These are phyloP conservation scores for Dasyprocta punctata DNA, from an alignment of 2,113 vertebrate genomes.

Conservation along the genomic window DNA sequence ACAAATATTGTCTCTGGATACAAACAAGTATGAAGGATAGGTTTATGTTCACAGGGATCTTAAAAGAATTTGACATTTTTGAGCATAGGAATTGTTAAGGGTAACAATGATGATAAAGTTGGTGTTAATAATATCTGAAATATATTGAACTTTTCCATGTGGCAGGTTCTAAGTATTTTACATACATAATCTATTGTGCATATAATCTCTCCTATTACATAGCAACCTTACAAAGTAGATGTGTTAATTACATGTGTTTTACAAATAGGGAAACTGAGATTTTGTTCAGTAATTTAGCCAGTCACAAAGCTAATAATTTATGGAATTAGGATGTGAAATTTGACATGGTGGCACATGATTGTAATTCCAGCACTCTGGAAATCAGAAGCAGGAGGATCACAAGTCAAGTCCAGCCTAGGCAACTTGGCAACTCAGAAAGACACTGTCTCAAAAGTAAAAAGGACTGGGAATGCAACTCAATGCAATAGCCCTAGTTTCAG, in stretches of 20 bases:
- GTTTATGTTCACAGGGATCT: not conserved
- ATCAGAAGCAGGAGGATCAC: not conserved
- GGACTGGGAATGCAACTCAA: not conserved
- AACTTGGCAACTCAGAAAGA: not conserved
- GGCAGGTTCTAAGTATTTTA: not conserved
- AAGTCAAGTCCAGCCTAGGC: not conserved
- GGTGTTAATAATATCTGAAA: not conserved
- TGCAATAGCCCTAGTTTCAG: not conserved
- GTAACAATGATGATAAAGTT: not conserved
- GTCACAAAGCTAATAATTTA: not conserved
- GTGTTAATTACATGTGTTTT: not conserved
- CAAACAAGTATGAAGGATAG: not conserved
- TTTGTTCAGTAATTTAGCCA: constrained; percentile 16
- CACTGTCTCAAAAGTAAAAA: not conserved
- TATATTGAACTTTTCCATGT: not conserved
- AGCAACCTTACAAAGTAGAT: not conserved
- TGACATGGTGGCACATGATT: not conserved
- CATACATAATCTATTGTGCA: not conserved
- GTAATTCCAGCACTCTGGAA: not conserved
- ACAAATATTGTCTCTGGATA: not conserved
- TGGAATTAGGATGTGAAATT: not conserved
- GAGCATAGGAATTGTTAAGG: not conserved
- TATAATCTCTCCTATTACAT: not conserved
- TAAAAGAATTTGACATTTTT: not conserved
- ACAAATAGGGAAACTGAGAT: not conserved